phyloP scores from a whole-genome alignment of 2,888 invertebrate genomes.

The Schizotus pectinicornis region DNA sequence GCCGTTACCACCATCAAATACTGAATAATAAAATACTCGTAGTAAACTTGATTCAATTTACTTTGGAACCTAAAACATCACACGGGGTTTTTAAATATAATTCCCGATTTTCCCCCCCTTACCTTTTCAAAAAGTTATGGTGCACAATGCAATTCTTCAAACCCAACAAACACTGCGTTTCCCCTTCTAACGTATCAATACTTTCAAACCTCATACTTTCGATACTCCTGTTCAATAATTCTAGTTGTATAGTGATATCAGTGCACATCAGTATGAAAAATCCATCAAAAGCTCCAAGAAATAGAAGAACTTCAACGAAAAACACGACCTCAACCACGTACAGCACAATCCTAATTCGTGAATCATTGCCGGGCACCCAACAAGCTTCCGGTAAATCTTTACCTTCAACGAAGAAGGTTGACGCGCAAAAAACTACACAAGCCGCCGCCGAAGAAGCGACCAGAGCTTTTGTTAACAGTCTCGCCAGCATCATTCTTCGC shows the following conservation, averaged over 20 bases:
- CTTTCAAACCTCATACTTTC: neutral
- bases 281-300: conserved; percentile 7
- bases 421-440: neutral
- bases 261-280: conserved; percentile 5
- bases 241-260: conserved; percentile 3
- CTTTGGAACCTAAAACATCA: conserved; percentile 10
- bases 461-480: neutral
- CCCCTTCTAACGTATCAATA: neutral
- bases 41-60: conserved; percentile 5
- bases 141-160: neutral
- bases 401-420: neutral
- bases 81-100: neutral
- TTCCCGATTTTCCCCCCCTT: neutral
- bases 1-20: conserved; percentile 4
- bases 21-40: conserved; percentile 2
- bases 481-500: neutral
- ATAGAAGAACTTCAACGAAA: conserved; percentile 1
- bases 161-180: neutral
- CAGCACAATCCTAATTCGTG: neutral
- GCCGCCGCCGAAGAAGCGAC: neutral
- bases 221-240: conserved; percentile 1
- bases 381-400: conserved; percentile 1
- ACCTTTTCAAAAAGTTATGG: conserved; percentile 9
- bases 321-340: conserved; percentile 3
- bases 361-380: conserved; percentile 9